Evolutionary conservation across 2,888 invertebrate genomes (phyloP).

Genomic region (Acanthococcus lagerstroemiae): DNA sequence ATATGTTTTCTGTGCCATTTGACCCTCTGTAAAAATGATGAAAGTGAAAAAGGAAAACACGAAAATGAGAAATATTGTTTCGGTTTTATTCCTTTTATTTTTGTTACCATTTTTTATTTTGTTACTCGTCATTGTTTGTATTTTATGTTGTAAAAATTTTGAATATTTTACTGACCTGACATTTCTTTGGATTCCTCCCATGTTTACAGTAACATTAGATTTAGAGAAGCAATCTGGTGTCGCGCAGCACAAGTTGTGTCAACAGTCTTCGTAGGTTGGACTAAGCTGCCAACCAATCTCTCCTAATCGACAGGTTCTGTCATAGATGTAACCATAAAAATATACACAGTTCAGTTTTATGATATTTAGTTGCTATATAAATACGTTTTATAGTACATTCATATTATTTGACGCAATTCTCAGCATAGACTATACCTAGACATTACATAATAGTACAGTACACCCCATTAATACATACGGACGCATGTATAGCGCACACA

Average conservation of each 20-base stretch:
- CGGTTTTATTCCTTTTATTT: not conserved
- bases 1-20: not conserved
- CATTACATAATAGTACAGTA: too few species aligned
- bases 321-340: conserved; percentile 22
- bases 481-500: too few species aligned
- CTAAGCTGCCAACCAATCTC: conserved; percentile 20
- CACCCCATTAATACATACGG: too few species aligned
- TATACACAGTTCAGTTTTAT: conserved; percentile 26
- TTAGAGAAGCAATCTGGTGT: conserved; percentile 23
- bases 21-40: not conserved
- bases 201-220: conserved; percentile 28
- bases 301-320: conserved; percentile 25
- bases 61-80: too few species aligned
- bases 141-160: conserved; percentile 19
- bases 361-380: too few species aligned
- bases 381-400: too few species aligned
- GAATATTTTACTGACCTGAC: conserved; percentile 28
- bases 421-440: too few species aligned
- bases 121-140: not conserved
- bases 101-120: not conserved
- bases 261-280: conserved; percentile 23
- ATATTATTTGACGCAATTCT: too few species aligned
- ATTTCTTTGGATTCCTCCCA: conserved; percentile 30
- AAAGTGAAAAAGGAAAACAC: not conserved
- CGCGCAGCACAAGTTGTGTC: conserved; percentile 19